Evolutionary conservation across 2,113 vertebrate genomes (phyloP), one percentile per base, ranked within the genome.

Genomic region (Coracopsis vasa): DNA sequence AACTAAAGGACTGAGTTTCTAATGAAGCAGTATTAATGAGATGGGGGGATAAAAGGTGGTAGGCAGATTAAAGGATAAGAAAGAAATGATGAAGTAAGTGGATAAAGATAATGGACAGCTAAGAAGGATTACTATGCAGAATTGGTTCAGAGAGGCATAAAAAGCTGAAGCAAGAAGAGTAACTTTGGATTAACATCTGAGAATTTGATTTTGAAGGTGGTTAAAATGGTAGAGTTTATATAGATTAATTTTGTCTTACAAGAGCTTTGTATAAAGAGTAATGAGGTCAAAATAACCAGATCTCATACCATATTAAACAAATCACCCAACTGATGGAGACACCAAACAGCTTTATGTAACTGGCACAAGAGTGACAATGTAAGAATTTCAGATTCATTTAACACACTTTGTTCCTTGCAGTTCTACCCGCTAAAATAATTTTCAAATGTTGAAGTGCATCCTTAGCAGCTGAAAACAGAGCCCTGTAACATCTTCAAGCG

Each of bases 61-160:
- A 87, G 87, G 69, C 80, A 90, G 91, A 94, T 94, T 94, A 95
- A 95, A 91, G 90, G 90, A 89, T 94, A 92, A 95, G 75, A 66
- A 79, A 74, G 80, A 79, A 96, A 92, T 80, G n/a, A 83, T 81
- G 50, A 80, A 92, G 45, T 91, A 96, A 93, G 83, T 77, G 64
- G 74, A 92, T 94, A 88, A 95, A 84, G 73, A 82, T 88, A 92
- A 82, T 39, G 51, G 84, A 39, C 78, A 88, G 86, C 80, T 93
- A 67, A 88, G 73, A 84, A n/a, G 65, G 91, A 95, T 96, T 95
- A 94, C 27, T 35, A 47, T 2, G 25, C 80, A 74, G 48, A 90
- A 88, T 58, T 5, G 0, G 79, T 73, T 60, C n/a, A 54, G 51
- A 84, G 70, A 84, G 70, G 83, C 41, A 23, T 58, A 80, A 85